Base-by-base conservation (phyloP, 2,113 vertebrate species). In the Vombatus ursinus region DNA sequence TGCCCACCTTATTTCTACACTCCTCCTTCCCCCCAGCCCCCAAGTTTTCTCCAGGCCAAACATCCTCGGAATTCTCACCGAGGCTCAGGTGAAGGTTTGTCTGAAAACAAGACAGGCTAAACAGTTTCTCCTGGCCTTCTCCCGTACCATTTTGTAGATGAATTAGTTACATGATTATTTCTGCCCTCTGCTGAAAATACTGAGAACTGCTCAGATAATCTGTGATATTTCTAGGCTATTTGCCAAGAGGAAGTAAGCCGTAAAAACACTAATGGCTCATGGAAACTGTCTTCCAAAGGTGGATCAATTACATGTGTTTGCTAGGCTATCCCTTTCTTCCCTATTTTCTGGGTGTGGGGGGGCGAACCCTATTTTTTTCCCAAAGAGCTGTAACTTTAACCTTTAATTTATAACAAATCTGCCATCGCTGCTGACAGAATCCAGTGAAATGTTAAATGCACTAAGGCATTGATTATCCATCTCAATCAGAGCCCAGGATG, bases 401-500 rank as follows among this genome's bases (percentile, higher is more conserved):
- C 0, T n/a, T 5, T 90, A 25, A 48, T 53, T 94, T 91, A 37
- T 92, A 53, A 93, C 28, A 57, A 44, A 47, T 51, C 25, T 53
- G 37, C 90, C 53, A 24, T 48, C 31, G 10, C 92, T 53, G 47
- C 49, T 95, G 4, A 16, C 61, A 91, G 49, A 95, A 51, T 94
- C 61, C 48, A 51, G 0, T 28, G 37, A 94, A 94, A 89, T 26
- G 47, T 89, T 68, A 14, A 48, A 44, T 90, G 96, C 93, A 61
- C 54, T 52, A 95, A 92, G 61, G 31, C 12, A 68, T 6, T 37
- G 94, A 92, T 93, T 95, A 90, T 77, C 91, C 95, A 94, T 84
- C n/a, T 84, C 24, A 94, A 49, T 92, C 5, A 24, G 11, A 31
- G n/a, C 50, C 94, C 16, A 48, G 11, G 50, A 28, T 37, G 94